These are phyloP conservation scores for Conops quadrifasciatus DNA, from an alignment of 2,888 invertebrate species.

Conservation along the genomic window DNA sequence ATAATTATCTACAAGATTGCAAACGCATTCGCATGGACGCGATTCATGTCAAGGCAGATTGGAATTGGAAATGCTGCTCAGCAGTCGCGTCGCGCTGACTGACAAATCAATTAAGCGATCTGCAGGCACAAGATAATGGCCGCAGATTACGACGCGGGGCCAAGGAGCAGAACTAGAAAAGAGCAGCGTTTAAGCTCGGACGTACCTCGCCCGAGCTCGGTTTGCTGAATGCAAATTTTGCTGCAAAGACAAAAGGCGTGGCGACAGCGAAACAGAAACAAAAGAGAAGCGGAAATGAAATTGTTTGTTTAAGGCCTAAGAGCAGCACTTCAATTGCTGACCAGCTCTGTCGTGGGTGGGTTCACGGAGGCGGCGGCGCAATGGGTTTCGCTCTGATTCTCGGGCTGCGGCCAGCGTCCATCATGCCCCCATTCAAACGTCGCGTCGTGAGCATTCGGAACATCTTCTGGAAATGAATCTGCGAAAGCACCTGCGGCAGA, in stretches of 20 bases:
- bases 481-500: conserved; percentile 2
- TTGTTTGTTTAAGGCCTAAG: neutral
- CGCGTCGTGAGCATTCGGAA: neutral
- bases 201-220: neutral
- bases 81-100: conserved; percentile 10
- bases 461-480: too few species aligned
- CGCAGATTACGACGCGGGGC: neutral
- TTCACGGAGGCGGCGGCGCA: neutral
- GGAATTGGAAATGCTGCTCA: conserved; percentile 26
- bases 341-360: neutral
- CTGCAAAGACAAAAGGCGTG: neutral
- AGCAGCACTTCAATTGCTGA: conserved; percentile 14
- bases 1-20: conserved; percentile 24
- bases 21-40: neutral
- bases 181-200: neutral
- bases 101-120: conserved; percentile 35
- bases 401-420: too few species aligned
- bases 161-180: neutral
- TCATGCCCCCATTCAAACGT: neutral
- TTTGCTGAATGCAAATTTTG: conserved; percentile 19
- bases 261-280: neutral
- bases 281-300: neutral
- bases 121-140: conserved; percentile 1
- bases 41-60: conserved; percentile 12
- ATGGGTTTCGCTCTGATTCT: neutral